Conservation (phyloP, 2,113 vertebrate genomes). For the Oxyruncus cristatus region DNA sequence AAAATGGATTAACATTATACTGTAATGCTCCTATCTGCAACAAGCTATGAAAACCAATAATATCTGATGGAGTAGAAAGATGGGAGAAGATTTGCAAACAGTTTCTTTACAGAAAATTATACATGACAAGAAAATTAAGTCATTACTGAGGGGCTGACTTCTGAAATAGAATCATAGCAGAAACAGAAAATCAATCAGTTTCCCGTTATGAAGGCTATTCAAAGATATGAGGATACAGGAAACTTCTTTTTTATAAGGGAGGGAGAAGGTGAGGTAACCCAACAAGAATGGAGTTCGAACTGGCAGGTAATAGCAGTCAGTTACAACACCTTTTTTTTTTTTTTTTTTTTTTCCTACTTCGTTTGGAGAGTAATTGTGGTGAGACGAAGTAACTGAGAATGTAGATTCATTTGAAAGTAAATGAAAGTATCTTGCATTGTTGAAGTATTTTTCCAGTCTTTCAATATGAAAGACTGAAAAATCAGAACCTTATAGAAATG, state of each 20-base stretch:
- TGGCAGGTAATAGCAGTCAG: background rate
- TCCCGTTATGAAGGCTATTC: background rate
- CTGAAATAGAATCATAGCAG: background rate
- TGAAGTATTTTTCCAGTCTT: background rate
- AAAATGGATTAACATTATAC: background rate
- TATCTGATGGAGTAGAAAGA: background rate
- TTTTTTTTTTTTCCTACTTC: background rate
- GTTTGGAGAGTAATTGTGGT: background rate
- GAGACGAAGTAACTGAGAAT: conserved; percentile 12
- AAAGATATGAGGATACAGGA: background rate
- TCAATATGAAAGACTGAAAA: background rate
- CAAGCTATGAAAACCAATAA: background rate
- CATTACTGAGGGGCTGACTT: conserved; percentile 1
- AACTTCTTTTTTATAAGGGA: background rate
- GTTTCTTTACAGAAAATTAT: background rate
- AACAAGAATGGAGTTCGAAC: background rate
- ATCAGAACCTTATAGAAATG: background rate
- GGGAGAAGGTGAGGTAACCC: background rate
- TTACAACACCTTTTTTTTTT: background rate
- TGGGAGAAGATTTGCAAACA: background rate
- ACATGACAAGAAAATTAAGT: conserved; percentile 7
- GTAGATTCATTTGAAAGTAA: conserved; percentile 9
- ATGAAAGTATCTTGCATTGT: background rate
- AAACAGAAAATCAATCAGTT: conserved; percentile 1
- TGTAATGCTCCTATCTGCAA: background rate